These are phyloP conservation scores for Opisthocomus hoazin DNA, from an alignment of 2,113 vertebrate species.

Conservation along the genomic window DNA sequence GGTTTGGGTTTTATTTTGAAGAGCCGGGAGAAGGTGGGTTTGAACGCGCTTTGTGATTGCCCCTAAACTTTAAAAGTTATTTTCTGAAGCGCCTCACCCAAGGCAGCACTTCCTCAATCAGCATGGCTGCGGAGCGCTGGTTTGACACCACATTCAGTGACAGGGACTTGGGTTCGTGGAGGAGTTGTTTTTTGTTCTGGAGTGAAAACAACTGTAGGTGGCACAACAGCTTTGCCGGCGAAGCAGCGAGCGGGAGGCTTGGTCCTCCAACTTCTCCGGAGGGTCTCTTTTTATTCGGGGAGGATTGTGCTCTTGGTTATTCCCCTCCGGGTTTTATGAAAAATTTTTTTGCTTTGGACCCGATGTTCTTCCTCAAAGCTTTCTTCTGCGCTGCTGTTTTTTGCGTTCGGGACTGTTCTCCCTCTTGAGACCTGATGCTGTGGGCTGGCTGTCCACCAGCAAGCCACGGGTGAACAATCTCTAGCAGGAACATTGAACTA, in stretches of 20 bases:
- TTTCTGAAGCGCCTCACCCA: not conserved
- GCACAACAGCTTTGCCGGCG: constrained; percentile 46
- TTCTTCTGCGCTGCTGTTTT: not conserved
- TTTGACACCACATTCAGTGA: not conserved
- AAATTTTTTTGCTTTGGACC: not conserved
- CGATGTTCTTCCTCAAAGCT: not conserved
- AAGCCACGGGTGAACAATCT: fast-evolving
- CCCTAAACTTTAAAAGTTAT: fast-evolving
- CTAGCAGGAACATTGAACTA: fast-evolving
- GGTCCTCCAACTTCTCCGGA: not conserved
- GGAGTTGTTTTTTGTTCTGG: not conserved
- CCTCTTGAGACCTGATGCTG: fast-evolving
- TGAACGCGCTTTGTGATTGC: fast-evolving
- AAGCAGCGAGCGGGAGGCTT: not conserved
- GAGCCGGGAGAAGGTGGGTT: fast-evolving
- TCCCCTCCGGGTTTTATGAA: fast-evolving
- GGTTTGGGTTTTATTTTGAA: too few relatives aligned
- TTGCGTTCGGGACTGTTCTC: not conserved
- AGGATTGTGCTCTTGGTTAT: too few relatives aligned
- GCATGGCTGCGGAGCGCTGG: not conserved
- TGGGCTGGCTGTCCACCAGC: not conserved
- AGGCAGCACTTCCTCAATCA: constrained; percentile 40
- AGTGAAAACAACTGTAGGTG: constrained; percentile 28
- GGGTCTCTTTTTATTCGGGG: fast-evolving
- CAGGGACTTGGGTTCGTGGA: not conserved